Evolutionary conservation across 2,888 invertebrate genomes (phyloP), one percentile per base, ranked within the genome.

Genomic region (Noctua janthina): DNA sequence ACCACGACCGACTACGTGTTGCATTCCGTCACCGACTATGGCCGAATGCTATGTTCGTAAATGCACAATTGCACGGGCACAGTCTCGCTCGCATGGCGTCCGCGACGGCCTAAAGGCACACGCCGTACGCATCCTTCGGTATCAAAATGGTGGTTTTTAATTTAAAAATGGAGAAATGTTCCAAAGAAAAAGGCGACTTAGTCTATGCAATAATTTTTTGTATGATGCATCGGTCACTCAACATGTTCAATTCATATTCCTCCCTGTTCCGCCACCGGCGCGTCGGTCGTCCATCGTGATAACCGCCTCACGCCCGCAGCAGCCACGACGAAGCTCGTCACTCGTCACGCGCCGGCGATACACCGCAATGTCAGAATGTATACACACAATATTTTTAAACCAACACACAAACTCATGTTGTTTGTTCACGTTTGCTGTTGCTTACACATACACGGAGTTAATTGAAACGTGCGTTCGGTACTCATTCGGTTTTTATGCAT

Each of bases 361-460:
- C 43, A 46, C n/a, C 67, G 2, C 46, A 68, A 68, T 68, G 68
- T 68, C 46, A 68, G 68, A 68, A 68, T n/a, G n/a, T 68, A 46
- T 68, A 46, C n/a, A 68, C n/a, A 68, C 46, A 46, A 68, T 68
- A 68, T 68, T 68, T 68, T 68, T 68, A 46, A 68, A 68, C 67
- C 13, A 68, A 68, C 46, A 46, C 46, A 46, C 46, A n/a, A n/a
- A 43, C 39, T 43, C 67, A 43, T 46, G n/a, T 43, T n/a, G 46
- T 68, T 8, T 46, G 46, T 46, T 68, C 43, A 68, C 67, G 15
- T n/a, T 68, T 46, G 8, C 68, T n/a, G 15, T 46, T 68, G 68
- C n/a, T 68, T 46, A 46, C 46, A 46, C 46, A 39, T 15, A 68
- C 46, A 46, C n/a, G n/a, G 46, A 46, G 8, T 67, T 67, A 46